Evolutionary conservation across 2,113 vertebrate genomes (phyloP), one percentile per base, ranked within the genome.

Genomic region (Camelus dromedarius): DNA sequence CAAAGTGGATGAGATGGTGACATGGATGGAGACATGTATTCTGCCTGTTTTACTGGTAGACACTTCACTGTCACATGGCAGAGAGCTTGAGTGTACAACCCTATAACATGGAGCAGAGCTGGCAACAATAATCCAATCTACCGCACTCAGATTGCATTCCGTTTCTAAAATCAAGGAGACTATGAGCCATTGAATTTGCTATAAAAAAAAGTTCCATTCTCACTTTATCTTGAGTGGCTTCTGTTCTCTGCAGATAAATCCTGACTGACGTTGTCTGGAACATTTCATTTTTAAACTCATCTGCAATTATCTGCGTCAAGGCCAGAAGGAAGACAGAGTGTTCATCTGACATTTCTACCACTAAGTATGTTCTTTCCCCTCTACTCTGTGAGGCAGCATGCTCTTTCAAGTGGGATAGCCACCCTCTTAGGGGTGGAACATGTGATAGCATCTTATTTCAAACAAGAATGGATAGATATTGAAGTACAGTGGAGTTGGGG

Each of bases 181-280:
- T 24, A 6, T 46, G 15, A 85, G 14, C 14, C 26, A 54, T 13
- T 94, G 54, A 18, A 54, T 90, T 86, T 81, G 42, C 54, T 82
- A 32, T 70, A 67, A 89, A 84, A 30, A n/a, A 24, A 42, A 42
- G 30, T 20, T 85, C 22, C 22, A 48, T 75, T 60, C 52, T 89
- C 38, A 62, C 10, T 85, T 79, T 35, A 58, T 67, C 42, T 91
- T 88, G 26, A 95, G 16, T 85, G 38, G 22, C 28, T 95, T 91
- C 38, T 77, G n/a, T 56, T 83, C 58, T 84, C 62, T 88, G n/a
- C 13, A 84, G 64, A 62, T 83, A 89, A 60, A 81, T 46, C 19
- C n/a, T 92, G 54, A 79, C 54, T 80, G 89, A 64, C 14, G 85
- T 62, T 92, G 89, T 96, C 50, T 32, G 70, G 46, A 90, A 35